Evolutionary conservation across 1,140 invertebrate species (phyloP).

Genomic region (Drosophila nigromelanica): DNA sequence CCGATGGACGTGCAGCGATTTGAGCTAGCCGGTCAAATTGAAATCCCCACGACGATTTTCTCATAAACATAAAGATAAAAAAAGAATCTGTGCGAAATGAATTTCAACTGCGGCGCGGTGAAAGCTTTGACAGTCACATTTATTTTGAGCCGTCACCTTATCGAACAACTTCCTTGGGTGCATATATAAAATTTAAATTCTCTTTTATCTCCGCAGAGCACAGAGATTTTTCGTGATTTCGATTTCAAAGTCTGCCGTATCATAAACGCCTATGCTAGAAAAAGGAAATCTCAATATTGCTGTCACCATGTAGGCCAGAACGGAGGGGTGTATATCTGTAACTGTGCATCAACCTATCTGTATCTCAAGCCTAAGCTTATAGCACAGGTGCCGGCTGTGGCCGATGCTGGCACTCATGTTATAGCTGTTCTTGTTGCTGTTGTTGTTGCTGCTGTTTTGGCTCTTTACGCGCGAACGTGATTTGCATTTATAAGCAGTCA

Average conservation of each 20-base stretch:
- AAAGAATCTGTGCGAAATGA: slow-evolving; percentile 72
- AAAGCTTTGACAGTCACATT: slow-evolving; percentile 60
- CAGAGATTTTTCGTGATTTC: slow-evolving; percentile 30
- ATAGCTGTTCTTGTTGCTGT: neutral
- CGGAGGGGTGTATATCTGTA: slow-evolving; percentile 26
- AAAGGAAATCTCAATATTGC: slow-evolving; percentile 38
- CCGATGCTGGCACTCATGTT: slow-evolving; percentile 18
- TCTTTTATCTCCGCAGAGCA: slow-evolving; percentile 29
- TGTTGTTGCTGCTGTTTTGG: slow-evolving; percentile 48
- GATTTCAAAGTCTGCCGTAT: slow-evolving; percentile 26
- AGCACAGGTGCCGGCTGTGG: slow-evolving; percentile 56
- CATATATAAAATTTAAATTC: slow-evolving; percentile 68
- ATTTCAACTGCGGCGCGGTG: slow-evolving; percentile 59
- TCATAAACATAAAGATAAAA: slow-evolving; percentile 77
- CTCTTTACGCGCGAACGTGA: slow-evolving; percentile 75
- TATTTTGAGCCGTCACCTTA: slow-evolving; percentile 30
- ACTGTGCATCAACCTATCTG: slow-evolving; percentile 34
- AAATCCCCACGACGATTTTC: slow-evolving; percentile 67
- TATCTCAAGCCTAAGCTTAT: slow-evolving; percentile 47
- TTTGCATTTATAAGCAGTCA: slow-evolving; percentile 74
- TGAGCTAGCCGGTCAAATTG: slow-evolving; percentile 57
- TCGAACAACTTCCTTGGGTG: slow-evolving; percentile 51
- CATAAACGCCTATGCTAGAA: slow-evolving; percentile 34
- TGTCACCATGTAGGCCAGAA: slow-evolving; percentile 12
- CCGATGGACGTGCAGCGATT: slow-evolving; percentile 74